Evolutionary conservation across 1,140 invertebrate species (phyloP), one percentile per base, ranked within the genome.

Genomic region (Ectropis grisescens): DNA sequence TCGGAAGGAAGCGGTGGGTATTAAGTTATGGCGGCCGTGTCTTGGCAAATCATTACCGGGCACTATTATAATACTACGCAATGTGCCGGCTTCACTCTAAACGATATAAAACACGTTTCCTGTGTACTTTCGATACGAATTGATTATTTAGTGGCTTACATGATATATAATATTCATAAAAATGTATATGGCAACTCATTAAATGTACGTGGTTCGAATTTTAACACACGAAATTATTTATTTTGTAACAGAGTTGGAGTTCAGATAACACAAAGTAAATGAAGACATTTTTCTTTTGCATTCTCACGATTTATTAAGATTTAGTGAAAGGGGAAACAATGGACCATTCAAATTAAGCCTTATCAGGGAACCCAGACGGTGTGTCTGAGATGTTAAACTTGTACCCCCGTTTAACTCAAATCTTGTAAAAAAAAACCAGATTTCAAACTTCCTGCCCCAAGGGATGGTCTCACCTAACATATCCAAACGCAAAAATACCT

Each of bases 1-100:
- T 80, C 75, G 71, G 75, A 80, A 80, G 75, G 72, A 80, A 78
- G 72, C 65, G 62, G 71, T 55, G 35, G 41, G 50, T 58, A 62
- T 66, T 58, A 55, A 65, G 55, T 62, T 67, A 60, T 60, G 54
- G 53, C 47, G 53, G 38, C 41, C 39, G 46, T 46, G 60, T 57
- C 60, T 70, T 61, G 38, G 55, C 56, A 50, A 68, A 71, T 64
- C 61, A 64, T 64, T 68, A 60, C 58, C 57, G 53, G 59, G 37
- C 29, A 13, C 22, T 40, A 37, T 40, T 34, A 41, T 47, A 38
- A 30, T n/a, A n/a, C n/a, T n/a, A n/a, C n/a, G n/a, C n/a, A n/a
- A n/a, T n/a, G n/a, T n/a, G n/a, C n/a, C n/a, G n/a, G n/a, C n/a
- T n/a, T n/a, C n/a, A n/a, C n/a, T n/a, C n/a, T n/a, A n/a, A n/a